Base-by-base conservation (phyloP, 2,888 invertebrate species). In the Oligia latruncula region DNA sequence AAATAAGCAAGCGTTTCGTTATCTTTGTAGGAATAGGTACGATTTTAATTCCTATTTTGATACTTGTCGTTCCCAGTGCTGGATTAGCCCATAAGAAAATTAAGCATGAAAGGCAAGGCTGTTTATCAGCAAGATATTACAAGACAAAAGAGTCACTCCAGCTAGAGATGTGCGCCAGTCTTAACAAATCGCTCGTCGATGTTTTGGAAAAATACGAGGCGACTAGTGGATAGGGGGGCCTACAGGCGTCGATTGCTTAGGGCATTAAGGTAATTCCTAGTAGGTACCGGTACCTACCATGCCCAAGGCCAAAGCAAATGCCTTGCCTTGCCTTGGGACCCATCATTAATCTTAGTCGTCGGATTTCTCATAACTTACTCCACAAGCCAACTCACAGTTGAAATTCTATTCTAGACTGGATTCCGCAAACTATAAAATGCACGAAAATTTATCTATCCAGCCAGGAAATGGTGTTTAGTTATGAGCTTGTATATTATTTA, bases 391-490 rank as follows among this genome's bases (percentile, higher is more conserved):
- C 75, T 87, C 86, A 82, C 81, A 88, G 91, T 85, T 89, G 90
- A 91, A 92, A 92, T 90, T 92, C 92, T 91, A 92, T 92, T 92
- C 91, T 91, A 84, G 87, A 88, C 88, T 89, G 74, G 89, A 91
- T 89, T 90, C 89, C 77, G 78, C 87, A 82, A 89, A 86, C 91
- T 90, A 90, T 91, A 93, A 92, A 92, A 92, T 92, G 88, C 90
- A 91, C 82, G 89, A 88, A 91, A 90, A 92, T 91, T 90, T 92
- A 91, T 92, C 85, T 88, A 87, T 82, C 87, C 70, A 83, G 72
- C 75, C 67, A 72, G 75, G 71, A 74, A 85, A 52, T 77, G 75
- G 72, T 43, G 77, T 81, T 88, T 77, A 83, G 86, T 80, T 81
- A 80, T 77, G 67, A 74, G 49, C 74, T 77, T 67, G 23, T 58